Evolutionary conservation across 2,797 vertebrate genomes (phyloP), one percentile per base, ranked within the genome.

Genomic region (Eleutherodactylus coqui): DNA sequence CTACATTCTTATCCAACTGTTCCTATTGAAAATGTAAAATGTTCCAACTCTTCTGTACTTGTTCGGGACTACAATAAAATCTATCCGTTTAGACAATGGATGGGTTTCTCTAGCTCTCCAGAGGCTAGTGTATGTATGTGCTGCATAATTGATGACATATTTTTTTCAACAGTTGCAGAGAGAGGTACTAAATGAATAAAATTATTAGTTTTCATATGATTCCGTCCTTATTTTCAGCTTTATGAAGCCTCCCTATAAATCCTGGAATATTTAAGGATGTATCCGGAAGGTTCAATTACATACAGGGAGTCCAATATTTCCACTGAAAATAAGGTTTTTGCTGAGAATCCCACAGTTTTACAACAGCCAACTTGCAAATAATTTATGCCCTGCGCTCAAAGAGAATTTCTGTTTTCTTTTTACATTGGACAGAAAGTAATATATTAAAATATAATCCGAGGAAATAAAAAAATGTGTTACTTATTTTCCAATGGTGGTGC

Each of bases 391-490:
- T 67, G 69, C 49, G 64, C 82, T 87, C 82, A 84, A 87, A 87
- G 77, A 87, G 45, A 84, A 53, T 84, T 81, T 84, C 86, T 87
- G 86, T 84, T 87, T 87, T 87, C 86, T 85, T 87, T 87, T 85
- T 80, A 84, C 82, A 84, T 69, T 69, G 82, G 82, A 87, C 77
- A 80, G 78, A 87, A 76, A 84, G 77, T 79, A 81, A 87, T 87
- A 87, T 87, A 87, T 87, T 87, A 87, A 87, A 87, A 84, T 85
- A 81, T 87, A 87, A 87, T 87, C 86, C 82, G 34, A 81, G 82
- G 86, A 87, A 87, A 87, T 87, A 87, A 84, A 81, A 84, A 87
- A 87, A 87, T n/a, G 82, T 87, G 86, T 87, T 84, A 85, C 86
- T 87, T 87, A 81, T 87, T 87, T 87, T 84, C 77, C 77, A 76